Evolutionary conservation across 2,113 vertebrate genomes (phyloP).

Genomic region (Vulpes vulpes): DNA sequence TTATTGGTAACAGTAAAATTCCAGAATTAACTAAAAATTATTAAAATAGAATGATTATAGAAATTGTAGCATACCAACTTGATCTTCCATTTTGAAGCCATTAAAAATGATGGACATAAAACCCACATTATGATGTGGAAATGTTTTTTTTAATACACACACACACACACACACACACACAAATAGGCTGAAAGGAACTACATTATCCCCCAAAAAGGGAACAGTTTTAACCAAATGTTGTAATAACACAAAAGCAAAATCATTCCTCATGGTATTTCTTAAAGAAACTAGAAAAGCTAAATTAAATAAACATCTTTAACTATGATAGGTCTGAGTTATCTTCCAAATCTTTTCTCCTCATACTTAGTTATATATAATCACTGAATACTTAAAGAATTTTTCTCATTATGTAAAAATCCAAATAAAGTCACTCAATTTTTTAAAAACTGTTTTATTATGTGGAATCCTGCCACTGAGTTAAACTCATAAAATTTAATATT

Average conservation of each 20-base stretch:
- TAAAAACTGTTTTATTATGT: background rate
- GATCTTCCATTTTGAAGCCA: background rate
- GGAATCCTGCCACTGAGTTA: conserved; percentile 17
- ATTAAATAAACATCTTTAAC: conserved; percentile 21
- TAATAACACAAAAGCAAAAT: conserved; percentile 49
- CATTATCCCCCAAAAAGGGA: background rate
- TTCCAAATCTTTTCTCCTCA: background rate
- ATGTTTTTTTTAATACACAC: background rate
- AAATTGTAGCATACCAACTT: background rate
- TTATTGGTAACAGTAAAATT: background rate
- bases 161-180: too few species aligned
- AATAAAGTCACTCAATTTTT: conserved; percentile 15
- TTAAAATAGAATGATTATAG: background rate
- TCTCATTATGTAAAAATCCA: conserved; percentile 42
- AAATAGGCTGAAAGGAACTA: background rate
- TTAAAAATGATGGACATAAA: conserved; percentile 38
- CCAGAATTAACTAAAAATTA: background rate
- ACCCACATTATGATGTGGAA: background rate
- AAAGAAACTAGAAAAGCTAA: background rate
- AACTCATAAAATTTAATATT: conserved; percentile 37
- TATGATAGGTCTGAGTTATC: background rate
- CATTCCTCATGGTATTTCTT: background rate
- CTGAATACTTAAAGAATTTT: background rate
- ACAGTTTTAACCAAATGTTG: background rate
- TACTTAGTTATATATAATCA: background rate